Percentiles rank a stretch among this genome's conserved stretches.
These are phyloP conservation scores for Hemistola chrysoprasaria DNA, from an alignment of 2,888 invertebrate genomes.

Conservation along the genomic window DNA sequence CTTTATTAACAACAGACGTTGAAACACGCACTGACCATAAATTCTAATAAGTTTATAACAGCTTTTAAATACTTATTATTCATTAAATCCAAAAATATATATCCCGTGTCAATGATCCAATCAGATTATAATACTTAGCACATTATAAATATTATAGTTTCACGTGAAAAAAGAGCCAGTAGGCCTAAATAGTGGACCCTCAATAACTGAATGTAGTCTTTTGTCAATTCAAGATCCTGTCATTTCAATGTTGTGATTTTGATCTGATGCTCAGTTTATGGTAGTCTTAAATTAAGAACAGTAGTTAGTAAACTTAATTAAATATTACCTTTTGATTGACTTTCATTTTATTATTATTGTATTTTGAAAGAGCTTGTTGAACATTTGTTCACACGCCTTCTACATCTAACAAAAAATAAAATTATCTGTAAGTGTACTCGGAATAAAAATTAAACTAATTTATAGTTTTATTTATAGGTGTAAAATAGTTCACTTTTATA, in stretches of 20 bases:
- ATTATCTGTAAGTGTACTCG: too few species aligned
- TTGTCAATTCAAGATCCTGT: constrained; percentile 38
- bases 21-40: constrained; percentile 60
- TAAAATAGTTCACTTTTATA: too few species aligned
- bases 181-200: constrained; percentile 23
- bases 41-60: constrained; percentile 45
- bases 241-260: constrained; percentile 67
- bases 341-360: background rate
- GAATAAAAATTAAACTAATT: too few species aligned
- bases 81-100: too few species aligned
- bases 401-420: constrained; percentile 50
- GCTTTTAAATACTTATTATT: constrained; percentile 3
- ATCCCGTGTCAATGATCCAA: too few species aligned
- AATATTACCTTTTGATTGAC: constrained; percentile 7
- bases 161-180: constrained; percentile 9
- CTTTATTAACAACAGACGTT: constrained; percentile 78
- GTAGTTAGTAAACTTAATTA: constrained; percentile 58
- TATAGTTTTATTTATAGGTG: too few species aligned
- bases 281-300: constrained; percentile 49
- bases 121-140: constrained; percentile 1
- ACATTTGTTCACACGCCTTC: constrained; percentile 77
- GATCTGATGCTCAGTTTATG: constrained; percentile 60
- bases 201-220: constrained; percentile 25
- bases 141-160: background rate
- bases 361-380: constrained; percentile 60